Base-by-base conservation (phyloP, 1,140 invertebrate species). In the Dendroctonus ponderosae region DNA sequence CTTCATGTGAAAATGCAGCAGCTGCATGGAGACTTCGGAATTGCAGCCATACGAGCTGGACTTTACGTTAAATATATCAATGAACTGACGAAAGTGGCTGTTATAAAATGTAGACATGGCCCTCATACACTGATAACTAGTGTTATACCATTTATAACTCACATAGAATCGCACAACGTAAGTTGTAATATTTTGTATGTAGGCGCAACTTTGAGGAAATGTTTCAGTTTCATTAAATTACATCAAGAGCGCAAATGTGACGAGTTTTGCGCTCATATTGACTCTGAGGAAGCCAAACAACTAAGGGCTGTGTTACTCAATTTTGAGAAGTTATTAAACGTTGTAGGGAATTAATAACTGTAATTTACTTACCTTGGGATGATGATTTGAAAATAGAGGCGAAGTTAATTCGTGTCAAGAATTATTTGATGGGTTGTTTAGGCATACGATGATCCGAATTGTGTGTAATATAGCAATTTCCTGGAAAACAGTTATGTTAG, bases 51-150 rank as follows among this genome's bases (percentile, higher is more conserved):
- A 41, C 85, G 82, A 79, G 80, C 83, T 60, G 89, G 89, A 37
- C 89, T 91, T 72, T 78, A 81, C 79, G 87, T 88, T 39, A 91
- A 90, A 82, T 92, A 91, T 80, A 91, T 87, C 71, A 91, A 92
- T 79, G 80, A 84, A 66, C 82, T 84, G 48, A 91, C 89, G 4
- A 85, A 84, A 81, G 87, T 91, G 71, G 88, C 86, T 0, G 82
- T 92, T 14, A 80, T 92, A 56, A 82, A 87, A 73, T 82, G 82
- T 38, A 79, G 89, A 68, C 89, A 91, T 78, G 87, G 88, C 2
- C 88, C 89, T 7, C 89, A 92, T 71, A 83, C 80, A 74, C 85
- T 89, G 77, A 80, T 91, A 6, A 80, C 87, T 0, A 87, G 85
- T 71, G 80, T 82, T 62, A 76, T 92, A 69, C 88, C 89, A 39